Base-by-base conservation (phyloP, 2,113 vertebrate species). In the Numida meleagris region DNA sequence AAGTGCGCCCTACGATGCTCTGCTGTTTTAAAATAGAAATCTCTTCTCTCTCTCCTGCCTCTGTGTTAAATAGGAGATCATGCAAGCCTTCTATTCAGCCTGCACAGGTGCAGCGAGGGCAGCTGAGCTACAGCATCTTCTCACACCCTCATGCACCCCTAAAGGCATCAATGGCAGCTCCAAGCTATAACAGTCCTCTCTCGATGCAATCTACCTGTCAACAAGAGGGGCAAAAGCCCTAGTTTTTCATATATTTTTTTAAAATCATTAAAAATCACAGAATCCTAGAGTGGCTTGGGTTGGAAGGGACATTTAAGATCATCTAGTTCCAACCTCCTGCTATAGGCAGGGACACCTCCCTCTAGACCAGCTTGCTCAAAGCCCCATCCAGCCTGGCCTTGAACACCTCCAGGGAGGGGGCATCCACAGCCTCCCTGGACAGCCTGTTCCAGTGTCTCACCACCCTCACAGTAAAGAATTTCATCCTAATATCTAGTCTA, bases 21-120 rank as follows among this genome's bases (percentile, higher is more conserved):
- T 65, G 53, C 58, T 93, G 12, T 75, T 93, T 90, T 74, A 83
- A 81, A 91, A 33, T 29, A 88, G 72, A 71, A 86, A 73, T 70
- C 45, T 90, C 68, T 92, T 70, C 71, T 50, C 36, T 72, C 86
- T 90, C 23, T 61, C 2, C 5, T 38, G 21, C 7, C 77, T 51
- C 38, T 27, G 73, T 71, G 43, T 61, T 55, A 86, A 92, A 93
- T 34, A 58, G 33, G 23, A 50, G 46, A 43, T 27, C 70, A 2
- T 3, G 46, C 62, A 40, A 85, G 57, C 46, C 38, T 59, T 29
- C 19, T 10, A 7, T 43, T 59, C 57, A 79, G 61, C 57, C 68
- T 50, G 73, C 43, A 38, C 70, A 36, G 51, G 43, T 29, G 65
- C 57, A 45, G 51, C 1, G 55, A 74, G 81, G 55, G 73, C 33